Conservation (phyloP, 1,140 invertebrate species). For the Capitella teleta region DNA sequence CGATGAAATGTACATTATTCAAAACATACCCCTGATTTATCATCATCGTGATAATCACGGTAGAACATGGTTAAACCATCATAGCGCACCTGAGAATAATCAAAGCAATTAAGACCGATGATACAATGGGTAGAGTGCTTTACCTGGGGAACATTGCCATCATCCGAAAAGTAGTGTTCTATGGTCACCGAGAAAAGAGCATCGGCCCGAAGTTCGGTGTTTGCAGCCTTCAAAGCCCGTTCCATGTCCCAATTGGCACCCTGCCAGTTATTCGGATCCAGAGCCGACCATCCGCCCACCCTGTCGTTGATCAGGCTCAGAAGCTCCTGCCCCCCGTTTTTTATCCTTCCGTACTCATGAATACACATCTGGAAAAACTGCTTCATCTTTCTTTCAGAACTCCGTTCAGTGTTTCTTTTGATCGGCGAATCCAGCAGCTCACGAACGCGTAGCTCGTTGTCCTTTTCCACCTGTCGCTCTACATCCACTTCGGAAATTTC, state of each 20-base stretch:
- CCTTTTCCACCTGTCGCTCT: background rate
- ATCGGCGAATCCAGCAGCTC: background rate
- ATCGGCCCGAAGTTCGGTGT: background rate
- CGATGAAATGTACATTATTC: too few species aligned
- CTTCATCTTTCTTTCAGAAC: conserved; percentile 1
- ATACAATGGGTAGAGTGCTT: too few species aligned
- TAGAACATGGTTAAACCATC: background rate
- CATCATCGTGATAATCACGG: conserved; percentile 1
- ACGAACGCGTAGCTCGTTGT: background rate
- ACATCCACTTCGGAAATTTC: background rate
- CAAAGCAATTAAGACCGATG: too few species aligned
- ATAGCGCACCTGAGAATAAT: too few species aligned
- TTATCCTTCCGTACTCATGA: conserved; percentile 11
- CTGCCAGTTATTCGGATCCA: conserved; percentile 4
- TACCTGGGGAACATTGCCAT: too few species aligned
- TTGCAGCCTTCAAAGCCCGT: background rate
- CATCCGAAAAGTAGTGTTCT: too few species aligned
- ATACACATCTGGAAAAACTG: conserved; percentile 6
- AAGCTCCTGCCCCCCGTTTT: conserved; percentile 2
- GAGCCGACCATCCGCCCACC: conserved; percentile 5
- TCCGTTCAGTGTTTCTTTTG: too few species aligned
- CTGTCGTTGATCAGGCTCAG: conserved; percentile 3
- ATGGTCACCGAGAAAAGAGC: background rate
- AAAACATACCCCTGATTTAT: conserved; percentile 2
- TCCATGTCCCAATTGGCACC: background rate